Evolutionary conservation across 2,888 invertebrate species (phyloP), one percentile per base, ranked within the genome.

Genomic region (Rhimphoctona megacephalus): DNA sequence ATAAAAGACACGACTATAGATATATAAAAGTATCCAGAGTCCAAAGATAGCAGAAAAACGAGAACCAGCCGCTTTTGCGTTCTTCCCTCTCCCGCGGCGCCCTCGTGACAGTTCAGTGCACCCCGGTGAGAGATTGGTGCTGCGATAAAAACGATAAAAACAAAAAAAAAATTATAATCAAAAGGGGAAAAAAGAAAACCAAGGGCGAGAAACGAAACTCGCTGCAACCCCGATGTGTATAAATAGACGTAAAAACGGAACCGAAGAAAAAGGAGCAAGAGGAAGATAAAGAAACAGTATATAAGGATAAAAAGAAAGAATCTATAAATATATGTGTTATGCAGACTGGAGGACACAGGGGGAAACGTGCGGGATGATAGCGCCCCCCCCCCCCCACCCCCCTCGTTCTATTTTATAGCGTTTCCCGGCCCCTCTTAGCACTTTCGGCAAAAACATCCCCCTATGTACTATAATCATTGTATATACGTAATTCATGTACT

Each of bases 71-170:
- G 76, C 54, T 57, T 80, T 80, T 80, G 64, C 69, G 30, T 69
- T 70, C 39, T 17, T 67, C 36, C 70, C 43, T 52, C 36, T 30
- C 72, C 22, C 19, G 30, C 57, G 52, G 69, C 64, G 76, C 73
- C 54, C 81, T 83, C 86, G 81, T 78, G 73, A 81, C 83, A 73
- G 86, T 86, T 86, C 86, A 86, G 78, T 83, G 86, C 86, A 86
- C 86, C 81, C 83, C 81, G 78, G 69, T 52, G 81, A 83, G 69
- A 81, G 86, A 78, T 84, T 84, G 66, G 67, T 46, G 70, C 73
- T 64, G n/a, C 72, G 83, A 86, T 81, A 81, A 86, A 77, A 74
- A 39, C 74, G 43, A 81, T 22, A 67, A 73, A 30, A 79, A 72
- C 64, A 74, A 7, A 25, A 57, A 78, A 30, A 49, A 43, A 54